Evolutionary conservation across 2,888 invertebrate genomes (phyloP), one percentile per base, ranked within the genome.

Genomic region (Coecobrya sp.): DNA sequence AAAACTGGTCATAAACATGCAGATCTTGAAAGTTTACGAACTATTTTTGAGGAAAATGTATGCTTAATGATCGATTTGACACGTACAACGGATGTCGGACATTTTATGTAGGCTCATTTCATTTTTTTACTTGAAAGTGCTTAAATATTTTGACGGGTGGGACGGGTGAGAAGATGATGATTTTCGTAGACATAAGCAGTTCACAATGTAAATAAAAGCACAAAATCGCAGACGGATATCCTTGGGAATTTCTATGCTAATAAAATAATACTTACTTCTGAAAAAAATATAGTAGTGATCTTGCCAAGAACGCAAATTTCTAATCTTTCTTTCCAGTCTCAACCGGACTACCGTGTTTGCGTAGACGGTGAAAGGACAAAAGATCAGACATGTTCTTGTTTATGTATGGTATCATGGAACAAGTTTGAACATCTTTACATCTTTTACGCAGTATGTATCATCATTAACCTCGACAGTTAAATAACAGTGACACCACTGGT

Each of bases 1-100:
- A 22, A 79, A 49, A 79, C 79, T 52, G 25, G 27, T 79, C 79
- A 52, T 79, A 52, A 76, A 36, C 45, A 30, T 27, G 13, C 79
- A 49, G 13, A 22, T 49, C 25, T 16, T 25, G 3, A 0, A 7
- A 19, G 52, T 82, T 82, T 30, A 59, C 36, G 22, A 30, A 36
- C 30, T 52, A 52, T 30, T 59, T 59, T 59, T 25, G 19, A 82
- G 55, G 22, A 55, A 82, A 59, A 55, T 82, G 59, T 82, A 36
- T 82, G 36, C 59, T 59, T 82, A 85, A 65, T 85, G 65, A 85
- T 62, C 65, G 25, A 85, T 65, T 65, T 65, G 84, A 85, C 65
- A 85, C 84, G 62, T 85, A 25, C 84, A 65, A 62, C 59, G 52
- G 36, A 36, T 73, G 36, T 81, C 22, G 49, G 7, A 52, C 30